Evolutionary conservation across 2,113 vertebrate genomes (phyloP), one percentile per base, ranked within the genome.

Genomic region (Thunnus maccoyii): DNA sequence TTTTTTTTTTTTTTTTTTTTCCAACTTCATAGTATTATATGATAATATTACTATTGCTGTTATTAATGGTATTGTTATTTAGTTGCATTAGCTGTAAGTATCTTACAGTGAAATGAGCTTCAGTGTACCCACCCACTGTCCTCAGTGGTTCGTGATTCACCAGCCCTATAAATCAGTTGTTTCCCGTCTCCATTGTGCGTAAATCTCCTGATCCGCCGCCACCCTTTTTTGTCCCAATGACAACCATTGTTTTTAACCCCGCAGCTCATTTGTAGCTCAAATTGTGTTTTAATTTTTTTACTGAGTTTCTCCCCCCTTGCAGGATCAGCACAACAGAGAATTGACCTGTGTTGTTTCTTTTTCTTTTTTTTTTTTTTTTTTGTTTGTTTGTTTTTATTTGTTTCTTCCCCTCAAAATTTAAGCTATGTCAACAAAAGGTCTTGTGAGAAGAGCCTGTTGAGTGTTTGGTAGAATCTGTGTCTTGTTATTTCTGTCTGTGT

Each of bases 41-140:
- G 55, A 79, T 84, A 72, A 81, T 85, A 84, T 77, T 85, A 67
- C 70, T 84, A 66, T 86, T 85, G 83, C 80, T 84, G 82, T 90
- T 78, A 78, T 85, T 77, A 65, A 72, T 86, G 30, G 46, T 75
- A 62, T 60, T 77, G n/a, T 89, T 80, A 58, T 86, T 84, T 84
- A 76, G 82, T 89, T 91, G 68, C 70, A 52, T 79, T 72, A 71
- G 72, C 87, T 91, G 80, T 83, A 76, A 88, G 86, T 64, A 70
- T 76, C 85, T 88, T 83, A 86, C 86, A 87, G 85, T 87, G 62
- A 84, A 56, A 84, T 80, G 62, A 86, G 60, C 62, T 83, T 76
- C 80, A 81, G 70, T 85, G 78, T 83, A 51, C 70, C 72, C 62
- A 75, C 27, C 65, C 82, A 80, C 84, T 78, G 78, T 82, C 76